Conservation (phyloP, 2,888 invertebrate genomes). For the Stegana nigrithorax region DNA sequence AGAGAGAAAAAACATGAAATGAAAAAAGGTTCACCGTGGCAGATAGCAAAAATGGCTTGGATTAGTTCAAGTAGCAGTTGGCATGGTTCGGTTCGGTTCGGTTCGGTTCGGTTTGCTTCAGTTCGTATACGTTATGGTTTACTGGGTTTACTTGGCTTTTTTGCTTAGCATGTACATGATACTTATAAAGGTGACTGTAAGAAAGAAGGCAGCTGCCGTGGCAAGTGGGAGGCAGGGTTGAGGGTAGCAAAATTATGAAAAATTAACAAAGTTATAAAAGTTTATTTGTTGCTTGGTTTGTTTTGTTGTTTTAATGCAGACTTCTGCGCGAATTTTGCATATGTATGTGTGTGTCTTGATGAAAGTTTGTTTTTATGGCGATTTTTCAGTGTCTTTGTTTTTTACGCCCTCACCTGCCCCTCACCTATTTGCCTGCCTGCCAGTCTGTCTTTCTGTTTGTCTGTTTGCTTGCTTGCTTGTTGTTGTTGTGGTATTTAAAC, state of each 20-base stretch:
- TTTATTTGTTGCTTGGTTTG: slow-evolving; percentile 37
- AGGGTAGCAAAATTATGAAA: slow-evolving; percentile 61
- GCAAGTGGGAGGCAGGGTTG: too few relatives aligned
- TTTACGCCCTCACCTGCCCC: too few relatives aligned
- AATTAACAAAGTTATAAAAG: slow-evolving; percentile 61
- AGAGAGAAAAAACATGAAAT: slow-evolving; percentile 25
- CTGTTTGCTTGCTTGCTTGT: slow-evolving; percentile 26
- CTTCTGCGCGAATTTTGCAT: not conserved
- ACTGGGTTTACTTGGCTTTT: not conserved
- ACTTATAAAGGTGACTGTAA: slow-evolving; percentile 1
- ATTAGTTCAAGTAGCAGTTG: slow-evolving; percentile 45
- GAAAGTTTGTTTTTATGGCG: slow-evolving; percentile 25
- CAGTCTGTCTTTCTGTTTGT: slow-evolving; percentile 17
- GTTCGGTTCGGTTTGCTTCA: too few relatives aligned
- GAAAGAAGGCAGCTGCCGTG: slow-evolving; percentile 1
- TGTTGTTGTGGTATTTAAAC: slow-evolving; percentile 40
- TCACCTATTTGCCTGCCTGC: too few relatives aligned
- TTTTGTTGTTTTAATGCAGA: slow-evolving; percentile 1
- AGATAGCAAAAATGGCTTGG: slow-evolving; percentile 10
- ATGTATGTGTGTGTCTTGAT: slow-evolving; percentile 10
- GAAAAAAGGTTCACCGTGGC: slow-evolving; percentile 17
- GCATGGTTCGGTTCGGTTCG: too few relatives aligned
- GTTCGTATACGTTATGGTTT: not conserved
- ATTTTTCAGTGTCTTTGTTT: slow-evolving; percentile 32
- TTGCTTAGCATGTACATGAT: not conserved